Percentiles rank a stretch among this genome's conserved stretches.
These are phyloP conservation scores for Prietella phreatophila DNA, from an alignment of 2,113 vertebrate species.

Conservation along the genomic window DNA sequence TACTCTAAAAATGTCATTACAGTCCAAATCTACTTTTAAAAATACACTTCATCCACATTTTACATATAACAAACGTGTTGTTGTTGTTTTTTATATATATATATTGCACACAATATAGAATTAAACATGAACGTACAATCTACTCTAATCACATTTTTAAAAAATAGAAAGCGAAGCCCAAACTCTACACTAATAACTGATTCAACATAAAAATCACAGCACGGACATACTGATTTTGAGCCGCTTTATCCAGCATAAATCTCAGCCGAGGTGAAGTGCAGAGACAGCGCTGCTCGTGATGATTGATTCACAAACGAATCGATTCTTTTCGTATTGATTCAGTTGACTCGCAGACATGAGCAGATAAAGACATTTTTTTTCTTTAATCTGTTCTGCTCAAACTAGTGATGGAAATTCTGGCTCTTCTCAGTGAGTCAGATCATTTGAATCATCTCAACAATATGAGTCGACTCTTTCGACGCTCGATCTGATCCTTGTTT, in stretches of 20 bases:
- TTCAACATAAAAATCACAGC: background rate
- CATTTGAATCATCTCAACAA: background rate
- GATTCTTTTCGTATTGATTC: background rate
- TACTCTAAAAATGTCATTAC: no score
- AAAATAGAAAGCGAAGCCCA: background rate
- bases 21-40: no score
- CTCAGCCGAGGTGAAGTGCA: background rate
- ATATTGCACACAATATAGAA: background rate
- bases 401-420: background rate
- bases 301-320: slow-evolving; percentile 11
- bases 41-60: no score
- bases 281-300: background rate
- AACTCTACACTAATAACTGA: background rate
- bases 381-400: background rate
- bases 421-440: background rate
- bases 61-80: background rate
- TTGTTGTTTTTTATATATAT: no score
- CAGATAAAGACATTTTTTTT: background rate
- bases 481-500: background rate
- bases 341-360: background rate
- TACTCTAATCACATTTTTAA: background rate
- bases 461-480: background rate
- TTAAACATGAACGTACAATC: background rate
- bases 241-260: slow-evolving; percentile 1
- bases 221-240: background rate